Percentiles rank a stretch among this genome's conserved stretches.
These are phyloP conservation scores for Pygocentrus nattereri DNA, from an alignment of 2,797 vertebrate species.

Conservation along the genomic window DNA sequence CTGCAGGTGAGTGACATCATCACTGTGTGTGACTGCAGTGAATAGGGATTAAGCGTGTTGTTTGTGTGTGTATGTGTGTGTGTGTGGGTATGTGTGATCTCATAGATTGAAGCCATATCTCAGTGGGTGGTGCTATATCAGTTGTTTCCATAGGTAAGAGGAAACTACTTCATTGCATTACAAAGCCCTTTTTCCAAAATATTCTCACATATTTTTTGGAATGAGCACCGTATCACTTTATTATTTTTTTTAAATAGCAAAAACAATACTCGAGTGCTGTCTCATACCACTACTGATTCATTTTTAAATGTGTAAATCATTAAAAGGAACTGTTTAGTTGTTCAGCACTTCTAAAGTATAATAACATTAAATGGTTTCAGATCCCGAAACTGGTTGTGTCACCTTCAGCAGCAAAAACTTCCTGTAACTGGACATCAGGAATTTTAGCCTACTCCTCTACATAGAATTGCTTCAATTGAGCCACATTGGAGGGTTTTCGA, in stretches of 20 bases:
- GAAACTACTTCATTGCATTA: conserved; percentile 30
- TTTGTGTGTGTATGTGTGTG: conserved; percentile 32
- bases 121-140: conserved; percentile 20
- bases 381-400: no score
- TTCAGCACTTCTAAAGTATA: no score
- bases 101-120: conserved; percentile 54
- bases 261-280: no score
- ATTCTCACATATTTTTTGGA: background rate
- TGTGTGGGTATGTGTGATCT: conserved; percentile 51
- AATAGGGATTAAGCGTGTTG: conserved; percentile 63
- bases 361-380: no score
- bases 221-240: background rate
- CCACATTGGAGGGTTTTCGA: no score
- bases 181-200: background rate
- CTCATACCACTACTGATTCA: no score
- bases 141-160: conserved; percentile 65
- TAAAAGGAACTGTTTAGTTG: no score
- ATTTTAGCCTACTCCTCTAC: no score
- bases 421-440: no score
- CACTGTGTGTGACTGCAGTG: conserved; percentile 43
- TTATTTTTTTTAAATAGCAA: background rate
- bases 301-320: no score
- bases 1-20: conserved; percentile 79
- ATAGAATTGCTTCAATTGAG: no score
- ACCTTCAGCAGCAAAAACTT: no score